phyloP scores from a whole-genome alignment of 2,888 invertebrate genomes.

The Apodemia hepburni region DNA sequence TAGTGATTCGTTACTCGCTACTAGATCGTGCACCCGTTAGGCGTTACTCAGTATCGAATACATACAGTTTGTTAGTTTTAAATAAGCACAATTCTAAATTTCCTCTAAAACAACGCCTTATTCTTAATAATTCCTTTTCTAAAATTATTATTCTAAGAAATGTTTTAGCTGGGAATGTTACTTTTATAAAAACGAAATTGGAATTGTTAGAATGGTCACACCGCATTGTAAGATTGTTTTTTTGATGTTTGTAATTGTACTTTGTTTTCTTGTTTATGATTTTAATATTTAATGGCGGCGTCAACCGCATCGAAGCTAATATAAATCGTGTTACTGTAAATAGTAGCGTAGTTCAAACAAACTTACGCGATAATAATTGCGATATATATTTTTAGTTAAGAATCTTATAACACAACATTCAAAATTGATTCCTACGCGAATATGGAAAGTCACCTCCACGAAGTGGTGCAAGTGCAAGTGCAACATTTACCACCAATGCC shows the following conservation, averaged over 20 bases:
- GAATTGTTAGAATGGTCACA: not conserved
- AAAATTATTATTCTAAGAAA: too few species aligned
- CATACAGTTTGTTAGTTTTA: too few species aligned
- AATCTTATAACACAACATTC: not conserved
- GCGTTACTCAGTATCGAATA: too few species aligned
- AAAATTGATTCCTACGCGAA: slow-evolving; percentile 22
- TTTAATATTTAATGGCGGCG: slow-evolving; percentile 30
- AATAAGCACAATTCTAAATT: too few species aligned
- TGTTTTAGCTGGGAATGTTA: not conserved
- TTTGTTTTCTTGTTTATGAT: slow-evolving; percentile 13
- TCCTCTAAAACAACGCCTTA: too few species aligned
- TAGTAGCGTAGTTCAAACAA: not conserved
- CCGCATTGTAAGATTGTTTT: not conserved
- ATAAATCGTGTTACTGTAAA: slow-evolving; percentile 1
- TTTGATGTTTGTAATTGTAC: slow-evolving; percentile 10
- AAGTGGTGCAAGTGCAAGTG: slow-evolving; percentile 25
- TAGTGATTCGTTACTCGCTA: too few species aligned
- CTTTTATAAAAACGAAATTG: not conserved
- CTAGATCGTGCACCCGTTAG: too few species aligned
- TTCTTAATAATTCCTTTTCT: too few species aligned
- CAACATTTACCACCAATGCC: slow-evolving; percentile 26
- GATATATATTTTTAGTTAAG: not conserved
- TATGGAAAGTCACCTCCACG: slow-evolving; percentile 26
- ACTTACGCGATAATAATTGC: not conserved
- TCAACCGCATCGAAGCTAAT: slow-evolving; percentile 15